Conservation (phyloP, 2,113 vertebrate species). For the Dascyllus trimaculatus region DNA sequence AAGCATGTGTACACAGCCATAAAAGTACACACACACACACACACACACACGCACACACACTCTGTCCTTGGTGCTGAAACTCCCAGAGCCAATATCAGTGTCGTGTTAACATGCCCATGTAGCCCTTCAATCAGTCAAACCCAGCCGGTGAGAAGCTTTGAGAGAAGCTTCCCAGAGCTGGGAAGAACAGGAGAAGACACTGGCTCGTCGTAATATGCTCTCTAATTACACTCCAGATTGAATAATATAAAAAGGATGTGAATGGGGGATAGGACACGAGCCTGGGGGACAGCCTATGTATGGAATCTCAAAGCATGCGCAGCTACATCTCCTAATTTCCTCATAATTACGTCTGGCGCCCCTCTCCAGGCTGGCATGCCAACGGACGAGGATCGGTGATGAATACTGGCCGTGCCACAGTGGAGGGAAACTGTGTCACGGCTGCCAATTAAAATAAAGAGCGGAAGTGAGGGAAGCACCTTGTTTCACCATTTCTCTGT, state of each 20-base stretch:
- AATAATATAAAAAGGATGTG: conserved; percentile 46
- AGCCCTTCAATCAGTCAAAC: conserved; percentile 39
- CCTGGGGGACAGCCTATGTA: conserved; percentile 11
- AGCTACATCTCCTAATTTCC: conserved; percentile 48
- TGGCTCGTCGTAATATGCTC: neutral
- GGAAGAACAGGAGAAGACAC: neutral
- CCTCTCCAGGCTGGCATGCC: neutral
- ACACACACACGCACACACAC: conserved; percentile 17
- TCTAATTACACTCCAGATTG: conserved; percentile 60
- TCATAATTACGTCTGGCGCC: conserved; percentile 56
- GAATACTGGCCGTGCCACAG: conserved; percentile 14
- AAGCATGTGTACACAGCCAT: conserved; percentile 22
- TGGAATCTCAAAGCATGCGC: conserved; percentile 40
- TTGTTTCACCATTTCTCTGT: conserved; percentile 50
- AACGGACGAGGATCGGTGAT: conserved; percentile 21
- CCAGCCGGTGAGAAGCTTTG: neutral
- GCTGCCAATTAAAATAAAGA: conserved; percentile 67
- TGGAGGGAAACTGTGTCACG: conserved; percentile 32
- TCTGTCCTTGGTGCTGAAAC: conserved; percentile 60
- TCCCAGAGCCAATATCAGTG: conserved; percentile 53
- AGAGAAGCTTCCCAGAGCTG: conserved; percentile 2
- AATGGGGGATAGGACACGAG: conserved; percentile 34
- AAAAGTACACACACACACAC: conserved; percentile 4
- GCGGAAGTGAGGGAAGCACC: conserved; percentile 64
- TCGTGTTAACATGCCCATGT: conserved; percentile 20